Conservation (phyloP, 2,113 vertebrate species). For the Noctilio leporinus region DNA sequence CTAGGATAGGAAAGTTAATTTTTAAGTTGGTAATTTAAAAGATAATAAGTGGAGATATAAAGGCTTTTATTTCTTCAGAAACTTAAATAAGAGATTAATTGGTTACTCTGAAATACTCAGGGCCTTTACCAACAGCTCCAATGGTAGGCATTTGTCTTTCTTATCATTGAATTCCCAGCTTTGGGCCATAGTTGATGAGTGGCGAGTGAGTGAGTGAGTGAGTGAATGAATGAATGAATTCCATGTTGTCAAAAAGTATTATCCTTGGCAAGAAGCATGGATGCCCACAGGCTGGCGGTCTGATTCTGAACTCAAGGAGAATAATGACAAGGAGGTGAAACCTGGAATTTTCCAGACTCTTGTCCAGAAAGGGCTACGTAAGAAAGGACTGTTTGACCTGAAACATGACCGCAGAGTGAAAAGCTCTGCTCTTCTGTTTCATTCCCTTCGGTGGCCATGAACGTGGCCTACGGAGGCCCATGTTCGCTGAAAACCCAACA, state of each 20-base stretch:
- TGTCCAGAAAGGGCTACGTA: neutral
- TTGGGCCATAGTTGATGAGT: neutral
- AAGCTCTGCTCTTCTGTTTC: neutral
- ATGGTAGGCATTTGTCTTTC: neutral
- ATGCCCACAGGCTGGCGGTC: neutral
- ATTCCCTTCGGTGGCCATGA: neutral
- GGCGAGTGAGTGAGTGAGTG: neutral
- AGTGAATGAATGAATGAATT: neutral
- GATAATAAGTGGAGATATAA: neutral
- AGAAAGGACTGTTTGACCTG: constrained; percentile 47
- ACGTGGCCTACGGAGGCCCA: constrained; percentile 13
- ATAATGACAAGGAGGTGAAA: neutral
- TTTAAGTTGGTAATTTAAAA: constrained; percentile 30
- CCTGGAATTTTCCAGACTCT: constrained; percentile 58
- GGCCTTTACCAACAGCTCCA: neutral
- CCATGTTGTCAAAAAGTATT: neutral
- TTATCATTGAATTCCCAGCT: neutral
- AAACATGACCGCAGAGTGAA: constrained; percentile 10
- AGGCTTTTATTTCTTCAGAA: constrained; percentile 31
- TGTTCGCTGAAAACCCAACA: neutral
- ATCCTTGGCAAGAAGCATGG: neutral
- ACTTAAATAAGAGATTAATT: neutral
- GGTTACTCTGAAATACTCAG: neutral
- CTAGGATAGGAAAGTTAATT: constrained; percentile 28
- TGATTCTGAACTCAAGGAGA: neutral